phyloP scores from a whole-genome alignment of 2,797 vertebrate species.

The Hoplostethus atlanticus region DNA sequence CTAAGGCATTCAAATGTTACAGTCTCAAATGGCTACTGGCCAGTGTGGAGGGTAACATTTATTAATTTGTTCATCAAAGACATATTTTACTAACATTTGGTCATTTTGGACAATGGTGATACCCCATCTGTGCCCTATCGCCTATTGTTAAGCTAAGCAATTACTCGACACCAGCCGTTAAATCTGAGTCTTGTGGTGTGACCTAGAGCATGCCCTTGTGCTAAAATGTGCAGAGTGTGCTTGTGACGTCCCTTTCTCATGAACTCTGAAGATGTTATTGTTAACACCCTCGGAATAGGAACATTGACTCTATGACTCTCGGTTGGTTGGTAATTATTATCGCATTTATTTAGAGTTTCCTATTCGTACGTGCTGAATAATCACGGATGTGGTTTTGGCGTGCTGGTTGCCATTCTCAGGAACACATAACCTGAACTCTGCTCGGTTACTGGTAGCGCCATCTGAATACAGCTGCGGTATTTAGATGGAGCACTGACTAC shows the following conservation, averaged over 20 bases:
- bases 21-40: too few species aligned
- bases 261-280: slow-evolving; percentile 69
- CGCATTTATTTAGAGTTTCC: slow-evolving; percentile 50
- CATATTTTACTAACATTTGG: too few species aligned
- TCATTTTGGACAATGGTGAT: too few species aligned
- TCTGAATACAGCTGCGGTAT: slow-evolving; percentile 53
- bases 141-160: too few species aligned
- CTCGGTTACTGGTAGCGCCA: slow-evolving; percentile 36
- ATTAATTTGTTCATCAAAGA: too few species aligned
- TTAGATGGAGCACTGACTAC: slow-evolving; percentile 53
- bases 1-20: too few species aligned
- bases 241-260: slow-evolving; percentile 52
- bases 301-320: slow-evolving; percentile 43
- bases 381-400: slow-evolving; percentile 67
- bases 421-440: slow-evolving; percentile 42
- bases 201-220: too few species aligned
- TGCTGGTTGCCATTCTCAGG: slow-evolving; percentile 14
- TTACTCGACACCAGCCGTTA: too few species aligned
- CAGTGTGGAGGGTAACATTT: too few species aligned
- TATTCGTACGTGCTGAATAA: slow-evolving; percentile 24
- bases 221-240: too few species aligned
- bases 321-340: background rate
- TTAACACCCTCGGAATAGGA: slow-evolving; percentile 11
- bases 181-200: too few species aligned
- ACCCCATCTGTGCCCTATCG: too few species aligned